A percentile compares a stretch with the other conserved stretches of the same genome.
phyloP scores from a whole-genome alignment of 2,888 invertebrate genomes.

The Drosophila fungiperda region DNA sequence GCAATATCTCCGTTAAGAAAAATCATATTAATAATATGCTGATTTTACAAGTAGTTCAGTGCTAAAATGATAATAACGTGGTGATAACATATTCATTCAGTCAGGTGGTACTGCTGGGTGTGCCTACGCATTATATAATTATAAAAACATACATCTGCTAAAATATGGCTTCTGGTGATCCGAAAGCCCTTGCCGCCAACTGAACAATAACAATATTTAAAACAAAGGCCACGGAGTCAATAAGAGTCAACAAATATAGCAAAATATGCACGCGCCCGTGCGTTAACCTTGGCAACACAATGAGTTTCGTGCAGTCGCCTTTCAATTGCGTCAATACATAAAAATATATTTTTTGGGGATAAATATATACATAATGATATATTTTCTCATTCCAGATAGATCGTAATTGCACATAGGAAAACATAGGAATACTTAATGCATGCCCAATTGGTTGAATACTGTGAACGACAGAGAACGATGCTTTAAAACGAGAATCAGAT shows the following conservation, averaged over 20 bases:
- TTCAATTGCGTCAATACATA: constrained; percentile 37
- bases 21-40: constrained; percentile 10
- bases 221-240: constrained; percentile 22
- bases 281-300: constrained; percentile 49
- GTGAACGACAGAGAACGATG: constrained; percentile 48
- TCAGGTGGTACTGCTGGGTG: constrained; percentile 49
- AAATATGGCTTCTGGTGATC: constrained; percentile 44
- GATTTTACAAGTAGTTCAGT: constrained; percentile 14
- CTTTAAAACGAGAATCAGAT: constrained; percentile 52
- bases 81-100: constrained; percentile 44
- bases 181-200: constrained; percentile 12
- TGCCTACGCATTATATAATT: constrained; percentile 69
- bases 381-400: constrained; percentile 53
- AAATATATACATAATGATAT: constrained; percentile 15
- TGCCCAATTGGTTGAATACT: constrained; percentile 44
- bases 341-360: constrained; percentile 8
- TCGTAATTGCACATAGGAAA: constrained; percentile 17
- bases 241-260: constrained; percentile 21
- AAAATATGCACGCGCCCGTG: constrained; percentile 15
- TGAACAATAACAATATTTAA: constrained; percentile 32
- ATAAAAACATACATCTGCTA: constrained; percentile 43
- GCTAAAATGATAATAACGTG: constrained; percentile 22
- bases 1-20: constrained; percentile 29
- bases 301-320: constrained; percentile 51
- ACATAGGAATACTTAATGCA: constrained; percentile 34